Base-by-base conservation (phyloP, 2,888 invertebrate species). In the Callyntrura guangdongensis region DNA sequence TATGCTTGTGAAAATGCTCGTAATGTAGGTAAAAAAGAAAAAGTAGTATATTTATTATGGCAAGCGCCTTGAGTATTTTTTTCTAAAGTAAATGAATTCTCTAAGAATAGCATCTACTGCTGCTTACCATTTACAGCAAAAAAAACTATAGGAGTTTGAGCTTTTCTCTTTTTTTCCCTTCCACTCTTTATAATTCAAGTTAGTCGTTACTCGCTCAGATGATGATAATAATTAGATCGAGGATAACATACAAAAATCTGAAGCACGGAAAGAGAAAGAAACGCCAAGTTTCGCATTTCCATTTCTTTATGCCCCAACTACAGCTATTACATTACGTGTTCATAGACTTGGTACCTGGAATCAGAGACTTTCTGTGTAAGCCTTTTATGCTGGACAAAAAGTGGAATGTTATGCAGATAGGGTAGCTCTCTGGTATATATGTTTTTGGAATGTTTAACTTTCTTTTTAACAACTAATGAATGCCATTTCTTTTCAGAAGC, bases 131-230 rank as follows among this genome's bases (percentile, higher is more conserved):
- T 4, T 36, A 36, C 2, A 64, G 12, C 14, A 61, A 5, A 45
- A 81, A 81, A 61, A 81, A 81, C 59, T 59, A 84, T 36, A 67
- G 45, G 20, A n/a, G 61, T 14, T 49, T 17, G 27, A 25, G 69
- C 49, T 89, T 86, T 84, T 72, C 36, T 36, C 36, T 89, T 83
- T 61, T 49, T 69, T 22, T 88, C 69, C 14, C 25, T 74, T 22
- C 47, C 72, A 67, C 82, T 69, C 72, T 87, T 82, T 87, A 81
- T 83, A 83, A 83, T 83, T 84, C 81, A 59, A 90, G 90, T 85
- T 90, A 90, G 90, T 90, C 90, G 86, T 90, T 90, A 90, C 86
- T 90, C 72, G 90, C 90, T 86, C 79, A 90, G 90, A 90, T 81
- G 90, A 90, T 81, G 81, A 81, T 90, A 90, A 90, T 90, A 90